Conservation (phyloP, 2,797 vertebrate genomes). For the Odontamblyopus rebecca region DNA sequence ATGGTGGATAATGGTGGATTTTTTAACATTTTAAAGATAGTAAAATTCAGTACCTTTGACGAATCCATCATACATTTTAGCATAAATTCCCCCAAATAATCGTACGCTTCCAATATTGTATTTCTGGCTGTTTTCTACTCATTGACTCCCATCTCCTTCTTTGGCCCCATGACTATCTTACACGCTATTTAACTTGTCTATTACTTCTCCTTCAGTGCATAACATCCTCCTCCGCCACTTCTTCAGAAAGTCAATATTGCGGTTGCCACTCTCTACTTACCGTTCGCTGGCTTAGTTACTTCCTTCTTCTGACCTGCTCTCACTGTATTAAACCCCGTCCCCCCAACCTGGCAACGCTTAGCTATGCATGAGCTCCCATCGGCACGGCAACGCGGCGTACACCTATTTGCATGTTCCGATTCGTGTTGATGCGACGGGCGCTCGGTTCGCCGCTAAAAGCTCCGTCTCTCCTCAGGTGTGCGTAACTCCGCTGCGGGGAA, state of each 20-base stretch:
- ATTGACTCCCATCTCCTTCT: too few species aligned
- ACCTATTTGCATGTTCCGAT: conserved; percentile 66
- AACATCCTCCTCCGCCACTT: background rate
- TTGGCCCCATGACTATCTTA: too few species aligned
- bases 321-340: conserved; percentile 18
- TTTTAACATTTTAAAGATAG: too few species aligned
- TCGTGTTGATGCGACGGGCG: conserved; percentile 69
- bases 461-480: conserved; percentile 89
- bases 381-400: conserved; percentile 30
- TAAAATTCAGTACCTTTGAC: too few species aligned
- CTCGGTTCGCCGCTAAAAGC: conserved; percentile 74
- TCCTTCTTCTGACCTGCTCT: background rate
- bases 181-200: too few species aligned
- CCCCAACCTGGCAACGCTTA: conserved; percentile 34
- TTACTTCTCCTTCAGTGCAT: too few species aligned
- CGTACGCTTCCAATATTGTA: too few species aligned
- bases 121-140: too few species aligned
- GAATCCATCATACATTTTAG: too few species aligned
- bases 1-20: too few species aligned
- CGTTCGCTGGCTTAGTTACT: background rate
- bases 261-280: background rate
- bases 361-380: conserved; percentile 44
- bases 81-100: too few species aligned
- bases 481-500: conserved; percentile 85
- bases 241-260: background rate